Conservation (phyloP, 2,797 vertebrate genomes). For the Ispidina picta region DNA sequence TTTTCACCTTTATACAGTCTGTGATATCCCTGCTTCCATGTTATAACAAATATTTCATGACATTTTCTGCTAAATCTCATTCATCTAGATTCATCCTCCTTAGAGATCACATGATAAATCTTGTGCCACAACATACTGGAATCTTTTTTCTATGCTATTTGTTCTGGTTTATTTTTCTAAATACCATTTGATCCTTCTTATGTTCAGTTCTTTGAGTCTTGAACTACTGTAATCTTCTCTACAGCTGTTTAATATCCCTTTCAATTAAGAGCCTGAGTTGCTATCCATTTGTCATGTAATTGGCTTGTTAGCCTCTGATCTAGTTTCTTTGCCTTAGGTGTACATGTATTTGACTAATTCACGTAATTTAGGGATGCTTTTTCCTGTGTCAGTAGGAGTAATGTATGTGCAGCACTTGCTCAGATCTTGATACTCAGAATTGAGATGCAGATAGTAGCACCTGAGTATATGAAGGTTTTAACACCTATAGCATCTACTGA, state of each 20-base stretch:
- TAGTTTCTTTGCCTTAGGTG: constrained; percentile 55
- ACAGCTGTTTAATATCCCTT: constrained; percentile 30
- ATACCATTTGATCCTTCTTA: constrained; percentile 41
- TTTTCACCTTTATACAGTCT: background rate
- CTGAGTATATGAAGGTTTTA: background rate
- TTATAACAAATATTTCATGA: constrained; percentile 21
- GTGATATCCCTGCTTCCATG: background rate
- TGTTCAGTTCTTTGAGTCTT: constrained; percentile 31
- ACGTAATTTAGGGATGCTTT: constrained; percentile 3
- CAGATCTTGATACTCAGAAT: background rate
- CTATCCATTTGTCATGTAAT: constrained; percentile 52
- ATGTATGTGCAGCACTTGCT: background rate
- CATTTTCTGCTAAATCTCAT: constrained; percentile 49
- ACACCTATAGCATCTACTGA: background rate
- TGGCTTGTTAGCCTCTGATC: constrained; percentile 60
- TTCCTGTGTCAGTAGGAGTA: background rate
- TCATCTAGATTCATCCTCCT: constrained; percentile 15
- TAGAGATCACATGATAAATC: constrained; percentile 26
- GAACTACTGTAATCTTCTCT: constrained; percentile 33
- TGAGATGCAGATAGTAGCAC: background rate
- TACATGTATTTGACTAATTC: constrained; percentile 52
- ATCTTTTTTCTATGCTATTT: constrained; percentile 44
- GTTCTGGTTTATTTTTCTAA: constrained; percentile 38
- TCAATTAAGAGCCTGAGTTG: constrained; percentile 36
- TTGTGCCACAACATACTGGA: constrained; percentile 1